These are phyloP conservation scores for Dasysyrphus tricinctus DNA, from an alignment of 2,888 invertebrate genomes.

Conservation along the genomic window DNA sequence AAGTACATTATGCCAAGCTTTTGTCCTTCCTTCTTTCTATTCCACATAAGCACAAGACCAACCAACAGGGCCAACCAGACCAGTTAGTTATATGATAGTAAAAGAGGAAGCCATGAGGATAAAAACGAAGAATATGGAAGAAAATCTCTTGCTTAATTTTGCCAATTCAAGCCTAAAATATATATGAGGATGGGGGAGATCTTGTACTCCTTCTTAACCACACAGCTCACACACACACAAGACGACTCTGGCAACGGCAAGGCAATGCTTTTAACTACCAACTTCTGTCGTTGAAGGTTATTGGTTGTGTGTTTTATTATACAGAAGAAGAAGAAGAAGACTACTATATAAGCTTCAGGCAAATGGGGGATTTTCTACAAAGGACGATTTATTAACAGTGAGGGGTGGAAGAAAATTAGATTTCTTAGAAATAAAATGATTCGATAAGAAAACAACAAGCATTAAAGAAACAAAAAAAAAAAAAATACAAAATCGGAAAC, in stretches of 20 bases:
- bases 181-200: neutral
- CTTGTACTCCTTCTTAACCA: neutral
- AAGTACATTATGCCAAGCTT: constrained; percentile 37
- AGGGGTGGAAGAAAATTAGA: neutral
- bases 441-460: neutral
- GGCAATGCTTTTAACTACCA: constrained; percentile 19
- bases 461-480: no score
- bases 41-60: neutral
- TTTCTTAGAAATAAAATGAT: neutral
- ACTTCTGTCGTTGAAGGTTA: constrained; percentile 31
- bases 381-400: constrained; percentile 11
- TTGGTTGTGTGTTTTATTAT: constrained; percentile 25
- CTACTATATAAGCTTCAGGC: constrained; percentile 3
- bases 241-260: neutral
- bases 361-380: constrained; percentile 6
- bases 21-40: constrained; percentile 6
- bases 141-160: constrained; percentile 23
- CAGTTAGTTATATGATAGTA: neutral
- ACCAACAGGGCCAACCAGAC: neutral
- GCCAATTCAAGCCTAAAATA: constrained; percentile 28
- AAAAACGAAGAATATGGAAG: neutral
- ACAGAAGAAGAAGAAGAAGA: neutral
- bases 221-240: neutral
- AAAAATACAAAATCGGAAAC: neutral
- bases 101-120: neutral